Evolutionary conservation across 2,888 invertebrate genomes (phyloP).

Genomic region (Endomychus coccineus): DNA sequence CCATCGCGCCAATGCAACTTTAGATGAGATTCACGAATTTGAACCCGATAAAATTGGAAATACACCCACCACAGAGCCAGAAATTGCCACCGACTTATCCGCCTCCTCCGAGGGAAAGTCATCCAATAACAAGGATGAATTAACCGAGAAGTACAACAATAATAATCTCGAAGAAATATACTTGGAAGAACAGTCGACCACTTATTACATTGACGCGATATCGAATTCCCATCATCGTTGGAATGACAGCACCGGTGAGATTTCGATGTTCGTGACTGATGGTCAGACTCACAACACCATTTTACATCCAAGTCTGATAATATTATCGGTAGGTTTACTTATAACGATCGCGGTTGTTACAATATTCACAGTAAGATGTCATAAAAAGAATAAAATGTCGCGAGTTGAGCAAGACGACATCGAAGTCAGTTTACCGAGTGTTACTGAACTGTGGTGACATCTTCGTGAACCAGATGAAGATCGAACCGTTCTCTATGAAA

Average conservation of each 20-base stretch:
- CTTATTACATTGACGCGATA: slow-evolving; percentile 23
- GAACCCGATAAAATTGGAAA: too few species aligned
- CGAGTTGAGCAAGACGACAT: slow-evolving; percentile 44
- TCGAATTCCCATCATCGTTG: slow-evolving; percentile 22
- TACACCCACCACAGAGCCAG: too few species aligned
- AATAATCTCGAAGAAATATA: too few species aligned
- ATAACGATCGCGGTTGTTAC: slow-evolving; percentile 50
- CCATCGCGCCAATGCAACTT: too few species aligned
- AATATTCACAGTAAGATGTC: slow-evolving; percentile 43
- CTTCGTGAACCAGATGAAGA: slow-evolving; percentile 49
- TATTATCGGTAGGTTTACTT: slow-evolving; percentile 50
- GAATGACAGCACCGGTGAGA: slow-evolving; percentile 26
- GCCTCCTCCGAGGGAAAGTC: too few species aligned
- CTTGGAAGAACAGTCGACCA: slow-evolving; percentile 7
- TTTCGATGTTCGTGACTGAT: slow-evolving; percentile 4
- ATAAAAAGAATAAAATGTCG: slow-evolving; percentile 34
- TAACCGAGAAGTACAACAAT: too few species aligned
- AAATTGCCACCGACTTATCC: too few species aligned
- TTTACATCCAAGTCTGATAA: slow-evolving; percentile 52
- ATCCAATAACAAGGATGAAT: too few species aligned
- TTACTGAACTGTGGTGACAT: slow-evolving; percentile 66
- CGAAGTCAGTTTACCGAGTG: slow-evolving; percentile 55
- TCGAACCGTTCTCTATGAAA: slow-evolving; percentile 42
- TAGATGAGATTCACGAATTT: too few species aligned
- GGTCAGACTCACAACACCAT: slow-evolving; percentile 38